These are phyloP conservation scores for Motacilla alba DNA, from an alignment of 2,113 vertebrate genomes.

Conservation along the genomic window DNA sequence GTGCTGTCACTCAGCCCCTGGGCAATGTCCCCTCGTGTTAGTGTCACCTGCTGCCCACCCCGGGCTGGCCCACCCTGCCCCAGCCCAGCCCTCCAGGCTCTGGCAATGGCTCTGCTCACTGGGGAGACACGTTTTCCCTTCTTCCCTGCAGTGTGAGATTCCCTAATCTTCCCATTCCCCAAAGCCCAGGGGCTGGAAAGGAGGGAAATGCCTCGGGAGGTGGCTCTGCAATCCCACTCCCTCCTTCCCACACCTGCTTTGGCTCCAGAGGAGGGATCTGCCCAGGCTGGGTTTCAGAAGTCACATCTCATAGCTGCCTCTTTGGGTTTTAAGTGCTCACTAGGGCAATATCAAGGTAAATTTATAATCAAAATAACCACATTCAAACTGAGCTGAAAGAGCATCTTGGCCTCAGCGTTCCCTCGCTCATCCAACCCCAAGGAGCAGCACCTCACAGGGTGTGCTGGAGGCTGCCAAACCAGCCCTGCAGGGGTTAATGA, in stretches of 20 bases:
- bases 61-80: background rate
- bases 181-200: background rate
- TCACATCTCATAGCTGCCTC: background rate
- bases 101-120: rapidly evolving
- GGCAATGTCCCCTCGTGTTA: background rate
- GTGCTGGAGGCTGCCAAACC: background rate
- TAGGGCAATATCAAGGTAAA: background rate
- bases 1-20: background rate
- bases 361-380: background rate
- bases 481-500: background rate
- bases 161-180: background rate
- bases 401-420: background rate
- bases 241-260: background rate
- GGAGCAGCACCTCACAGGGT: background rate
- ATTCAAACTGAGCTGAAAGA: background rate
- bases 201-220: background rate
- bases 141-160: background rate
- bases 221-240: background rate
- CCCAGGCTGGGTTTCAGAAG: background rate
- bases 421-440: background rate
- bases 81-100: background rate
- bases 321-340: background rate
- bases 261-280: background rate
- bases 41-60: background rate
- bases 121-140: background rate